Percentiles rank a stretch among this genome's conserved stretches.
phyloP scores from a whole-genome alignment of 2,797 vertebrate species.

The Sparidentex hasta region DNA sequence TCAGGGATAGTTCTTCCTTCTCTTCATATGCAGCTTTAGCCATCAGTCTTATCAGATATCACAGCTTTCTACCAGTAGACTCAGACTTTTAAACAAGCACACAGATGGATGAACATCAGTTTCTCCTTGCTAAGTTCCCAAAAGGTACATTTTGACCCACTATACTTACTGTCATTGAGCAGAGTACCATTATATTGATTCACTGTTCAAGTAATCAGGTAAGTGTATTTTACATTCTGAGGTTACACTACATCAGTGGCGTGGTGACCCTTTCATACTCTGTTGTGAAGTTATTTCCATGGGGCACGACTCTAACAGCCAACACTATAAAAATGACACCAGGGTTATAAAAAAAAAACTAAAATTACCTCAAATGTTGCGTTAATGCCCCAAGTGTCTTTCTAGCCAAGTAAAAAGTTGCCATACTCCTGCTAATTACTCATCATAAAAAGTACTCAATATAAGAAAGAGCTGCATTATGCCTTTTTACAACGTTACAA shows the following conservation, averaged over 20 bases:
- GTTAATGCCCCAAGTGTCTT: neutral
- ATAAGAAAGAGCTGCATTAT: constrained; percentile 7
- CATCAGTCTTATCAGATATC: neutral
- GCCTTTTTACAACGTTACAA: constrained; percentile 4
- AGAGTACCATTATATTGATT: neutral
- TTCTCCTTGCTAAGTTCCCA: neutral
- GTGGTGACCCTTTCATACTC: neutral
- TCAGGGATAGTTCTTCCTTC: neutral
- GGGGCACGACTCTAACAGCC: neutral
- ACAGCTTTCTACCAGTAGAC: neutral
- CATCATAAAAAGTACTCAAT: constrained; percentile 22
- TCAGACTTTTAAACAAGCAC: neutral
- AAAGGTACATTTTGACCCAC: neutral
- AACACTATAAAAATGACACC: constrained; percentile 15
- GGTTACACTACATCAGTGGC: neutral
- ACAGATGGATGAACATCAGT: neutral
- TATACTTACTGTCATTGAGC: neutral
- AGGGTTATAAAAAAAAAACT: neutral
- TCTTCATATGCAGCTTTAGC: neutral
- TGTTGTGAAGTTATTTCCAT: constrained; percentile 9
- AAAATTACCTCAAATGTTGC: neutral
- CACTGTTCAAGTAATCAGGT: neutral
- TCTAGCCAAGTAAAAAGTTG: neutral
- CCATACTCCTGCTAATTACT: neutral
- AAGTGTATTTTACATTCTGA: neutral